These are phyloP conservation scores for Xenotilapia leptura DNA, from an alignment of 2,113 vertebrate species.

Conservation along the genomic window DNA sequence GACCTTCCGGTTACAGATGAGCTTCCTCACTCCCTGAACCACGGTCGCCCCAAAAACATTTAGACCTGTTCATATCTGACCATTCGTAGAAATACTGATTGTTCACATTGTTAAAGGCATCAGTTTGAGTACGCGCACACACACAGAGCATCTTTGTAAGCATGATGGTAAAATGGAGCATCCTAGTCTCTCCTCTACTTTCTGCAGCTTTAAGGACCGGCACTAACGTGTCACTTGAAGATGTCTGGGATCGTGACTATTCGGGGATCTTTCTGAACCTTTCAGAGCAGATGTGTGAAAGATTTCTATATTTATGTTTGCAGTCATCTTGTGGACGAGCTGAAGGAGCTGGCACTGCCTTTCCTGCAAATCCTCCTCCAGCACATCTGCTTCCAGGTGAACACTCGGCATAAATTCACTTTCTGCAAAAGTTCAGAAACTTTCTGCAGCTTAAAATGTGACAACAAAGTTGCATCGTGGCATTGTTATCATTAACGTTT, in stretches of 20 bases:
- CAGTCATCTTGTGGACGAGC: conserved; percentile 80
- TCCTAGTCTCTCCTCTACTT: background rate
- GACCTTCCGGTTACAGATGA: background rate
- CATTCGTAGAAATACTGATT: background rate
- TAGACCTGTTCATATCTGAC: background rate
- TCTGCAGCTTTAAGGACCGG: background rate
- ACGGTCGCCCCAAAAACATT: background rate
- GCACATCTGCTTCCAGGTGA: conserved; percentile 89
- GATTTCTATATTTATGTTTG: background rate
- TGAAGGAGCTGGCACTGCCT: conserved; percentile 72
- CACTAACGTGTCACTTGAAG: background rate
- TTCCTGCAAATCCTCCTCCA: conserved; percentile 82
- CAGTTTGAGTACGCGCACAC: background rate
- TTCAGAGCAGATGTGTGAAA: background rate
- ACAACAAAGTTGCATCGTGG: background rate
- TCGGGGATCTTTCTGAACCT: background rate
- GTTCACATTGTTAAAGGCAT: background rate
- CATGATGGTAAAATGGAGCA: background rate
- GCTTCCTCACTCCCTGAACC: background rate
- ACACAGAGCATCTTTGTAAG: background rate
- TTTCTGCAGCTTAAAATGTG: background rate
- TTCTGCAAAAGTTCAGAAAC: background rate
- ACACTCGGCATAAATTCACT: background rate
- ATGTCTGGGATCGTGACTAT: accelerated
- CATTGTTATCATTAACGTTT: background rate